Base-by-base conservation (phyloP, 2,113 vertebrate genomes). In the Meriones unguiculatus region DNA sequence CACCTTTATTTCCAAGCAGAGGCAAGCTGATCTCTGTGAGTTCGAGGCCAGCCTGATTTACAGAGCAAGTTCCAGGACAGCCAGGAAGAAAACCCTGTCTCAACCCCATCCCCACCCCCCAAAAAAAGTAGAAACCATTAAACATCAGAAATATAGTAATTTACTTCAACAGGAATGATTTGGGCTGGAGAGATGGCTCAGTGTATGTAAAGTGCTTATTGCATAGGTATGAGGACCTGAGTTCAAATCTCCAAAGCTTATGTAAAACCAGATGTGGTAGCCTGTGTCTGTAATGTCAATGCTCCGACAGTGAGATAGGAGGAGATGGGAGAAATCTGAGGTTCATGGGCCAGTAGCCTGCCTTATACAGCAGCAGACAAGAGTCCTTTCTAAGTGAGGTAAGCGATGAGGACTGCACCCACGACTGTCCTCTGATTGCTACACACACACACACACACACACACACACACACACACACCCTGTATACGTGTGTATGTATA, bases 61-160 rank as follows among this genome's bases (percentile, higher is more conserved):
- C 62, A 64, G 20, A 64, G 62, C 22, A 24, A 64, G 62, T 64
- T 24, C 62, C 20, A 64, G 22, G 20, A 24, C 20, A 64, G 20
- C 62, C 20, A 64, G 62, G 20, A 64, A 64, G 7, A 64, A 64
- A 30, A 50, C 46, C 46, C 46, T 46, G 46, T 46, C 46, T 46
- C 46, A 46, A 4, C 46, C 46, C n/a, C n/a, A n/a, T 5, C 46
- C 5, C 46, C 46, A n/a, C 46, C 46, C 46, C 46, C 46, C 46
- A 64, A 64, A 22, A 64, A 38, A 84, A 62, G n/a, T 41, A 24
- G 35, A 46, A 38, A 90, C 87, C 62, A 24, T 24, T 22, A 64
- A 59, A 30, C 75, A 41, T 85, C 59, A 97, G 35, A 89, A 76
- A 86, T 91, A 2, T 8, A 70, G 10, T 80, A n/a, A 25, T 96